phyloP scores from a whole-genome alignment of 2,797 vertebrate genomes.

The Labeo calbasu region DNA sequence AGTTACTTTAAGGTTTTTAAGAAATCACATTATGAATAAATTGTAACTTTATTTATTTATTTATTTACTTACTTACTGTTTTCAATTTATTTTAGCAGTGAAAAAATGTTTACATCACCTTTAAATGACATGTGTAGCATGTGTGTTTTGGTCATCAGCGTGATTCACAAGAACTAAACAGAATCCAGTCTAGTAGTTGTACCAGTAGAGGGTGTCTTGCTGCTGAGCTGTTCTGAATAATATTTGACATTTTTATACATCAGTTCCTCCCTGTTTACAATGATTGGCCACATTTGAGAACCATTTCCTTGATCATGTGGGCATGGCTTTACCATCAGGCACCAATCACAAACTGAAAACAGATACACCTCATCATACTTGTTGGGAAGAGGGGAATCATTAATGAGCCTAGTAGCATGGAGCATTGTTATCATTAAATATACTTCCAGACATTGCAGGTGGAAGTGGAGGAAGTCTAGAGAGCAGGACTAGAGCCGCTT shows the following conservation, averaged over 20 bases:
- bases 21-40: not conserved
- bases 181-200: slow-evolving; percentile 2
- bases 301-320: slow-evolving; percentile 18
- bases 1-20: not conserved
- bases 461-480: slow-evolving; percentile 55
- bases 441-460: slow-evolving; percentile 55
- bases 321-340: slow-evolving; percentile 30
- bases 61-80: not conserved
- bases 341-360: slow-evolving; percentile 37
- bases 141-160: not conserved
- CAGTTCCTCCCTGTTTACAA: not conserved
- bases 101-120: too few relatives aligned
- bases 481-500: slow-evolving; percentile 51
- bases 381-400: slow-evolving; percentile 37
- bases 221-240: slow-evolving; percentile 30
- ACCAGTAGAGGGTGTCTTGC: slow-evolving; percentile 57
- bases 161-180: not conserved
- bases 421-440: slow-evolving; percentile 53
- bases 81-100: not conserved
- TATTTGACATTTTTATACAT: slow-evolving; percentile 28
- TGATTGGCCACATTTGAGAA: slow-evolving; percentile 27
- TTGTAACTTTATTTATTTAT: too few relatives aligned
- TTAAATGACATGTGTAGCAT: not conserved
- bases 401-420: slow-evolving; percentile 46
- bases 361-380: slow-evolving; percentile 6